These are phyloP conservation scores for Eupithecia dodoneata DNA, from an alignment of 2,888 invertebrate species.

Conservation along the genomic window DNA sequence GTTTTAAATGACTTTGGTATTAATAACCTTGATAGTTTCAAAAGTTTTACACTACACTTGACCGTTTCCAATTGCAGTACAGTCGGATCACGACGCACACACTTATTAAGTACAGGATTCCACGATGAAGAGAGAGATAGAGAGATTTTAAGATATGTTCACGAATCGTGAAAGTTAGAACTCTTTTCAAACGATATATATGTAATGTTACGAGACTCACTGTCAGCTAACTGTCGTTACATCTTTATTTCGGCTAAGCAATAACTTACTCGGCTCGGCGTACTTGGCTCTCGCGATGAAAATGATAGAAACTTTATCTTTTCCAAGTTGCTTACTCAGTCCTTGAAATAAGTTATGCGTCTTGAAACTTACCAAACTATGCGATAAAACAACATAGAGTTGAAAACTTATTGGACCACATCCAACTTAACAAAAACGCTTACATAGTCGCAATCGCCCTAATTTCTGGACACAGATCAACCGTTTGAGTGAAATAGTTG, in stretches of 20 bases:
- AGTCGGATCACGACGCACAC: too few relatives aligned
- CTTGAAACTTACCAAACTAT: slow-evolving; percentile 1
- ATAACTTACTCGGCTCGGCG: neutral
- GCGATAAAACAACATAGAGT: slow-evolving; percentile 8
- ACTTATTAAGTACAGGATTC: too few relatives aligned
- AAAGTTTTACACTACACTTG: too few relatives aligned
- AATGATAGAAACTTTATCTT: neutral
- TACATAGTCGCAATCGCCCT: slow-evolving; percentile 13
- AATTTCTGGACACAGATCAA: slow-evolving; percentile 44
- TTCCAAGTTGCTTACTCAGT: neutral
- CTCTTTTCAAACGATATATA: too few relatives aligned
- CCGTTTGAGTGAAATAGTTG: slow-evolving; percentile 63
- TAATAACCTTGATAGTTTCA: too few relatives aligned
- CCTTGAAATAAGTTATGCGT: neutral
- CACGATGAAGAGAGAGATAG: too few relatives aligned
- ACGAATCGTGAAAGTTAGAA: too few relatives aligned
- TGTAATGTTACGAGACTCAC: too few relatives aligned
- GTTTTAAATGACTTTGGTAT: too few relatives aligned
- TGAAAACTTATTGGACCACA: neutral
- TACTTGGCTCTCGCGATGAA: neutral
- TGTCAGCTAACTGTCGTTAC: neutral
- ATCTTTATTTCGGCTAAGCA: neutral
- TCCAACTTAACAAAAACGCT: slow-evolving; percentile 11
- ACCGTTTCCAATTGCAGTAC: too few relatives aligned
- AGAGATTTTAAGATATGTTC: too few relatives aligned